Base-by-base conservation (phyloP, 2,888 invertebrate genomes). In the Sipha maydis region DNA sequence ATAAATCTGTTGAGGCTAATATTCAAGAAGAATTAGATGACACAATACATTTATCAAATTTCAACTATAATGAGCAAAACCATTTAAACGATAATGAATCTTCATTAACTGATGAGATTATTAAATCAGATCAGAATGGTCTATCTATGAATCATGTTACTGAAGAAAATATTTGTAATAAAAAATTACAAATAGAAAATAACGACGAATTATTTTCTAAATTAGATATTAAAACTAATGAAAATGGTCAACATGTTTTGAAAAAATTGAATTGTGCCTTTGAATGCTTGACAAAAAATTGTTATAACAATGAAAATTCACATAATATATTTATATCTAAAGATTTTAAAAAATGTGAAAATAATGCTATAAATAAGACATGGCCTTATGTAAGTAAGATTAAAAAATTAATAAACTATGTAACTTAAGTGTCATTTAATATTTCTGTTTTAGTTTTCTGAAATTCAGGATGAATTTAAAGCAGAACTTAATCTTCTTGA, bases 391-490 rank as follows among this genome's bases (percentile, higher is more conserved):
- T 79, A 7, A 79, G 78, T 79, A 28, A 73, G 8, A 56, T 38
- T 38, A 28, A 54, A 28, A 56, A 38, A 41, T 56, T 28, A 71
- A 19, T 21, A 48, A 0, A 54, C 31, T 38, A 28, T 56, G 25
- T 25, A 34, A 38, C 38, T 38, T n/a, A 56, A 86, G 0, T 56
- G 48, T 77, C 17, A 9, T 48, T 54, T 48, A 14, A 48, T 34
- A 25, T 67, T 28, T 54, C 21, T 56, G 1, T 86, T 31, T 38
- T 61, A 86, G 86, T 73, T 86, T 71, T 28, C 48, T 77, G 79
- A 86, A 80, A 86, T 86, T 28, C 79, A 80, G 73, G 73, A 86
- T 73, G 79, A 79, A 56, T 79, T 86, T 31, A 71, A 80, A 86
- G 86, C 86, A 41, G 86, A 86, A 86, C 79, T 86, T 38, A 3